Evolutionary conservation across 2,113 vertebrate genomes (phyloP).

Genomic region (Ceyx melanurus): DNA sequence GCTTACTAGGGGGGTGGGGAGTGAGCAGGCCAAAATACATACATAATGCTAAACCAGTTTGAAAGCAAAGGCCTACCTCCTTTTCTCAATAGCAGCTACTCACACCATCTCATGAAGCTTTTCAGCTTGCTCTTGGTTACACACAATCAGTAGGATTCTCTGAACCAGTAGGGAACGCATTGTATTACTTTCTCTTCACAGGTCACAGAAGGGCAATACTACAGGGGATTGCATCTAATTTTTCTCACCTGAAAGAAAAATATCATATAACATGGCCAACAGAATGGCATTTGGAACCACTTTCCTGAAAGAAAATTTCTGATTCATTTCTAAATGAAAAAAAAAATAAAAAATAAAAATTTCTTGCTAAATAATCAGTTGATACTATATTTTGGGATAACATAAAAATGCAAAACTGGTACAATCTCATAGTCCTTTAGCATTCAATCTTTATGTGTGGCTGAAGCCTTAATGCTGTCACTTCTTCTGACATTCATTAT

Average conservation of each 20-base stretch:
- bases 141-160: not conserved
- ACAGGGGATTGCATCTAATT: not conserved
- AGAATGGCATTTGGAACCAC: not conserved
- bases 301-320: not conserved
- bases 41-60: not conserved
- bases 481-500: not conserved
- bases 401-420: not conserved
- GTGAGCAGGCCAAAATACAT: not conserved
- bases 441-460: not conserved
- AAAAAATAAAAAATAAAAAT: not conserved
- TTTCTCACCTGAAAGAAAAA: not conserved
- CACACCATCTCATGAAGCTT: not conserved
- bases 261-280: not conserved
- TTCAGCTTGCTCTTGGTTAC: not conserved
- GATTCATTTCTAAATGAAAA: not conserved
- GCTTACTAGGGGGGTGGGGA: not conserved
- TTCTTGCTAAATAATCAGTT: not conserved
- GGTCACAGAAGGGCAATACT: not conserved
- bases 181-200: slow-evolving; percentile 17
- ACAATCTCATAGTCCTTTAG: not conserved
- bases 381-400: not conserved
- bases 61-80: not conserved
- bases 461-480: not conserved
- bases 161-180: not conserved
- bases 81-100: not conserved